Base-by-base conservation (phyloP, 2,113 vertebrate species). In the Aegithalos caudatus region DNA sequence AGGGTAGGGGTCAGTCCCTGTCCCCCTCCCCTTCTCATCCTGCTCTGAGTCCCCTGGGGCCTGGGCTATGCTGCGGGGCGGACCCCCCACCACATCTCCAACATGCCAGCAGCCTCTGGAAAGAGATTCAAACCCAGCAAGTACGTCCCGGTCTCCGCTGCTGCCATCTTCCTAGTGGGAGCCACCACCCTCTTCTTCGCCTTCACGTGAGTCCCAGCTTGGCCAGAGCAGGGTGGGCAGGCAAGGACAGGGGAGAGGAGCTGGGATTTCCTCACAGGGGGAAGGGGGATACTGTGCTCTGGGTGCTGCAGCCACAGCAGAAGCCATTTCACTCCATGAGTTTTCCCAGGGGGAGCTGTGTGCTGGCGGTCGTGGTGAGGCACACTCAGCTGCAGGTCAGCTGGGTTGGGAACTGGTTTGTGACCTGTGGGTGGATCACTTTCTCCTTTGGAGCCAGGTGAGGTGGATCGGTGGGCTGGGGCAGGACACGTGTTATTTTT, bases 101-200 rank as follows among this genome's bases (percentile, higher is more conserved):
- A 97, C 97, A 98, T 98, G 98, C 98, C 98, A 94, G 96, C 98
- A 97, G 98, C 97, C 93, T 98, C 98, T 81, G 98, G 98, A 96
- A 99, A 98, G 94, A 98, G 98, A 28, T 99, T 99, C 97, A 99
- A 99, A 97, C 99, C 99, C 96, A 99, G 99, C 98, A 99, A 99
- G 88, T 99, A 99, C 77, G 98, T 99, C 94, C 99, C 99, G 2
- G 99, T 99, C 94, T 99, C 99, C 1, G 99, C 99, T 77, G 99
- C 99, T 38, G 98, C 99, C 74, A 95, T 98, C 89, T 99, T 99
- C 98, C 98, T 99, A 85, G 99, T 99, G 74, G 99, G 99, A 96
- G 98, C 99, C 94, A 99, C 99, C 24, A 99, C 99, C 10, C 99
- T 99, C 94, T 99, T 99, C 98, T 99, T 99, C 94, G 98, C 99